phyloP scores from a whole-genome alignment of 1,140 invertebrate species.

The Sminthurides bifidus region DNA sequence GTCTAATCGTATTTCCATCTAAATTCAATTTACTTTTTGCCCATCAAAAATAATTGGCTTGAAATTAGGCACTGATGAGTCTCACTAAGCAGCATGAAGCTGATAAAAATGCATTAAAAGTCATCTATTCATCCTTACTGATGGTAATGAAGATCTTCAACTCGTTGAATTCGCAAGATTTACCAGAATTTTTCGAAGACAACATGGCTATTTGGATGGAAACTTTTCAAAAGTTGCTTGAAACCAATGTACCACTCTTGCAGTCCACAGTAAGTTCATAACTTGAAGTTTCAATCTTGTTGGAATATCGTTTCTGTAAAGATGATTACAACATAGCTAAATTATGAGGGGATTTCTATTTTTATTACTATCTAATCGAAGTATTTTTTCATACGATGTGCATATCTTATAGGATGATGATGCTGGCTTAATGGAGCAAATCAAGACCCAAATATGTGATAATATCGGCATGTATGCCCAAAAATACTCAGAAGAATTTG shows the following conservation, averaged over 20 bases:
- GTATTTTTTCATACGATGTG: background rate
- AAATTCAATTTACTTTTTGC: background rate
- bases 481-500: constrained; percentile 96
- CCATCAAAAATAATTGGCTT: background rate
- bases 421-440: constrained; percentile 74
- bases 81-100: constrained; percentile 61
- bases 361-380: too few relatives aligned
- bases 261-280: constrained; percentile 45
- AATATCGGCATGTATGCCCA: constrained; percentile 88
- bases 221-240: constrained; percentile 70
- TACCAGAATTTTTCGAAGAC: constrained; percentile 97
- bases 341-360: too few relatives aligned
- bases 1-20: background rate
- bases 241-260: constrained; percentile 54
- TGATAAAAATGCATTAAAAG: constrained; percentile 65
- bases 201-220: constrained; percentile 92
- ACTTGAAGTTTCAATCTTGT: background rate
- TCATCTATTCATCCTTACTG: constrained; percentile 80
- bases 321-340: too few relatives aligned
- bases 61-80: constrained; percentile 65
- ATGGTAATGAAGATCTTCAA: constrained; percentile 93
- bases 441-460: constrained; percentile 91
- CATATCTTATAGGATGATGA: constrained; percentile 56
- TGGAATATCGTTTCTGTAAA: background rate
- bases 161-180: constrained; percentile 81